Conservation (phyloP, 30 jellyfish, hydroid and myxozoan species). For the Clytia hemisphaerica region DNA sequence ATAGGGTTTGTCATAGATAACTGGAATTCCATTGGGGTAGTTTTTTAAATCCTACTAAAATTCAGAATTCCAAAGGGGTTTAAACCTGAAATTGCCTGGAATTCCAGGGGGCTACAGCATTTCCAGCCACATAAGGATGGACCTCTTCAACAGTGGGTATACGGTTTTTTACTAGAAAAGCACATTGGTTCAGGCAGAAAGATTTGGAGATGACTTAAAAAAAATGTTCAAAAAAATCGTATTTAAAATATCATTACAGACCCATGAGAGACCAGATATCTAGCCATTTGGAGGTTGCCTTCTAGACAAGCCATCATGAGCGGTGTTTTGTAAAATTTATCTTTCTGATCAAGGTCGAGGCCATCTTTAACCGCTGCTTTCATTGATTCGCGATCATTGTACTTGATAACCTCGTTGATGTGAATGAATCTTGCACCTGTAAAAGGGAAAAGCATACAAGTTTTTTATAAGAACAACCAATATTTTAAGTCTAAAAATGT, state of each 20-base stretch:
- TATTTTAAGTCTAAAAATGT: too few relatives aligned
- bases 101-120: too few relatives aligned
- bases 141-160: too few relatives aligned
- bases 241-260: conserved; percentile 1
- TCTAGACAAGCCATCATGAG: conserved; percentile 83
- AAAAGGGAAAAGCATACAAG: not conserved
- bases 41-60: too few relatives aligned
- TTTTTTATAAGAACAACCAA: too few relatives aligned
- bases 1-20: too few relatives aligned
- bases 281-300: conserved; percentile 76
- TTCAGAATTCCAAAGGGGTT: too few relatives aligned
- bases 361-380: conserved; percentile 66
- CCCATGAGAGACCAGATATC: conserved; percentile 65
- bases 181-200: not conserved
- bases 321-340: conserved; percentile 84
- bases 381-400: conserved; percentile 62
- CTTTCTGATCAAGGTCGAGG: conserved; percentile 53
- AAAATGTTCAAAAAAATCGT: not conserved
- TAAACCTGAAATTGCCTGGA: too few relatives aligned
- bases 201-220: not conserved
- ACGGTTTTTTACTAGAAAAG: not conserved
- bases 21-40: too few relatives aligned
- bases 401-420: conserved; percentile 63
- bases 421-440: conserved; percentile 57
- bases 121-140: too few relatives aligned